Conservation (phyloP, 2,797 vertebrate genomes). For the Bovichtus variegatus region DNA sequence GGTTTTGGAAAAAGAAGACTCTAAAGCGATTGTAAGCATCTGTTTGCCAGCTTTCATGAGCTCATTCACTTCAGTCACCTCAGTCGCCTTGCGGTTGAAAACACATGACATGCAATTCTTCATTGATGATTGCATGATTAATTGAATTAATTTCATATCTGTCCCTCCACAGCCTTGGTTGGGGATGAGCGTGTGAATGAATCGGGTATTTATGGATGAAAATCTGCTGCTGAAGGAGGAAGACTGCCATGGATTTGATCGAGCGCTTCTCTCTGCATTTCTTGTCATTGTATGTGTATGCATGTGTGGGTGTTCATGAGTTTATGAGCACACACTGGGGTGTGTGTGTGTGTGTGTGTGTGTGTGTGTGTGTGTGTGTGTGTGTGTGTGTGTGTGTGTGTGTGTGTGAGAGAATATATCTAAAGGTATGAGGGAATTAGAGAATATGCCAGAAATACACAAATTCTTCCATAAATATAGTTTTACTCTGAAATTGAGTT, state of each 20-base stretch:
- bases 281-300: slow-evolving; percentile 45
- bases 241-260: slow-evolving; percentile 70
- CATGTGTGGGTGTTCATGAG: slow-evolving; percentile 26
- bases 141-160: slow-evolving; percentile 6
- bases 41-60: neutral
- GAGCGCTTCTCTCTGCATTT: slow-evolving; percentile 63
- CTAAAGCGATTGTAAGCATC: slow-evolving; percentile 88
- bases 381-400: slow-evolving; percentile 17
- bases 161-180: slow-evolving; percentile 82
- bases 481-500: slow-evolving; percentile 64
- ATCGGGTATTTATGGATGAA: slow-evolving; percentile 44
- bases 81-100: neutral
- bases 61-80: neutral
- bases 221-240: slow-evolving; percentile 74
- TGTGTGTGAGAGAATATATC: slow-evolving; percentile 37
- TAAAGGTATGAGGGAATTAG: slow-evolving; percentile 73
- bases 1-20: slow-evolving; percentile 95
- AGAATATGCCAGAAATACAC: slow-evolving; percentile 67
- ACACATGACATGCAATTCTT: neutral
- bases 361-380: slow-evolving; percentile 18
- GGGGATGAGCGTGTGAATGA: slow-evolving; percentile 74
- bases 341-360: slow-evolving; percentile 16
- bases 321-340: slow-evolving; percentile 1
- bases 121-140: neutral
- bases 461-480: slow-evolving; percentile 69